A percentile compares a stretch with the other conserved stretches of the same genome.
These are phyloP conservation scores for Melinaea menophilus DNA, from an alignment of 2,888 invertebrate species.

Conservation along the genomic window DNA sequence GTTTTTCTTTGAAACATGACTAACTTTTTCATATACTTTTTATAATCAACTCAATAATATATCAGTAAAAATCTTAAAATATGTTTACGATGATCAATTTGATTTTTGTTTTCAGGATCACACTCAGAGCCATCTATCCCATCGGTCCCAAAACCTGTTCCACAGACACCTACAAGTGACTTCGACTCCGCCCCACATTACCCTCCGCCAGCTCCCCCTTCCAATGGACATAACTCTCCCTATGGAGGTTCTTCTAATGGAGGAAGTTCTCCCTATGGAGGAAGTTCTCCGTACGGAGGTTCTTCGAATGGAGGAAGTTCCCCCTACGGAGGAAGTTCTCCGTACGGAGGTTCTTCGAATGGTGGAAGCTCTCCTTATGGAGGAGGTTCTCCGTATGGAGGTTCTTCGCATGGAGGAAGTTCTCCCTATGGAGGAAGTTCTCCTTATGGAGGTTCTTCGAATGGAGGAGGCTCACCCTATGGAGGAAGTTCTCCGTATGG, in stretches of 20 bases:
- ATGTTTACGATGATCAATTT: neutral
- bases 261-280: conserved; percentile 37
- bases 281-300: conserved; percentile 38
- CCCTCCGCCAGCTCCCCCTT: conserved; percentile 66
- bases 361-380: conserved; percentile 39
- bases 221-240: conserved; percentile 31
- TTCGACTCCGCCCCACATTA: conserved; percentile 63
- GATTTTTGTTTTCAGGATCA: conserved; percentile 53
- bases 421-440: conserved; percentile 40
- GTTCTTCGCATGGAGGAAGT: conserved; percentile 37
- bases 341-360: conserved; percentile 40
- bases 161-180: conserved; percentile 49
- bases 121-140: conserved; percentile 60
- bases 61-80: neutral
- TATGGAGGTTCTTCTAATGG: conserved; percentile 25
- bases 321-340: conserved; percentile 34
- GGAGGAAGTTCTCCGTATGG: conserved; percentile 40
- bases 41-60: no score
- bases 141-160: conserved; percentile 48
- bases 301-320: conserved; percentile 36
- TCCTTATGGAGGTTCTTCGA: conserved; percentile 40
- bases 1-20: no score
- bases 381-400: conserved; percentile 38
- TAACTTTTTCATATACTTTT: no score
- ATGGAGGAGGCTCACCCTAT: conserved; percentile 38